Base-by-base conservation (phyloP, 92 coral and sea anemone species). In the Heliopora coerulea region DNA sequence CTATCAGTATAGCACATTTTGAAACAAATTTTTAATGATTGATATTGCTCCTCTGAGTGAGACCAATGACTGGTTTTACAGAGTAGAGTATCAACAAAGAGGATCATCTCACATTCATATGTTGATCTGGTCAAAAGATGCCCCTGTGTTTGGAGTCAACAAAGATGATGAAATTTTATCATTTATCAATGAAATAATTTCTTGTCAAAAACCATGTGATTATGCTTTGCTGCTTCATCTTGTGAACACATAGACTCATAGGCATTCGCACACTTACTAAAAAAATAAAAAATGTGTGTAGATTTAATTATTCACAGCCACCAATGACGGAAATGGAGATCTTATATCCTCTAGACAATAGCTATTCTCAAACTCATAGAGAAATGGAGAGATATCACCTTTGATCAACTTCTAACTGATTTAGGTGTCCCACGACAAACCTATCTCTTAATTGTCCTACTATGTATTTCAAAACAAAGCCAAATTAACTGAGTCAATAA, bases 221-320 rank as follows among this genome's bases (percentile, higher is more conserved):
- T 52, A 86, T 65, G 61, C 73, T 12, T 70, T 57, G 26, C 62
- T 87, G 34, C 83, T 83, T 21, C 72, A 83, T 17, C 81, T 87
- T 42, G 88, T 87, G 19, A 74, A 79, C 65, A 74, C 80, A 58
- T 88, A 80, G 76, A 70, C 82, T 14, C 91, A 87, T 81, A 69
- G 88, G 42, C 91, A 84, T 72, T 87, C 91, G 3, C 91, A 80
- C 72, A 87, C 91, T 12, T 87, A 88, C 59, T 78, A 78, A 41
- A 85, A 73, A 58, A 41, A 42, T 54, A 12, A 59, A 34, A 23
- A 58, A 57, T 25, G 65, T 73, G 32, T 76, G 81, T 48, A 54
- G 88, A 29, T 81, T 87, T 31, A 80, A 84, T 62, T 87, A 60
- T 73, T 86, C 86, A 13, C 87, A 86, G 30, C 83, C 91, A 35